These are phyloP conservation scores for Andricus grossulariae DNA, from an alignment of 1,140 invertebrate species.

Conservation along the genomic window DNA sequence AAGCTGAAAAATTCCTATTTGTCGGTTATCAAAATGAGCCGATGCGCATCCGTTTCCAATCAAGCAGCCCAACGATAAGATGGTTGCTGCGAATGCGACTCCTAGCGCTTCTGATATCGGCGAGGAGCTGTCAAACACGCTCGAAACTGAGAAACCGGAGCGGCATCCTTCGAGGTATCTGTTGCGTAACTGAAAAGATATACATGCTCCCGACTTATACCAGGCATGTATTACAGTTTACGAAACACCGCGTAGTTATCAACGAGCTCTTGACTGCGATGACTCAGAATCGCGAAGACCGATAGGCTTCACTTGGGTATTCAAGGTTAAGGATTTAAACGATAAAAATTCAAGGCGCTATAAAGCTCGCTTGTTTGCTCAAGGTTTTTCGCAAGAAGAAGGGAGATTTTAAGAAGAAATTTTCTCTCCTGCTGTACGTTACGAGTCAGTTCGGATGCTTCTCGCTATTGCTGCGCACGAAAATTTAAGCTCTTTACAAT, in stretches of 20 bases:
- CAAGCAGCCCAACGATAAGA: background rate
- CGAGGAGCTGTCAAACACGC: no score
- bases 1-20: background rate
- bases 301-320: constrained; percentile 67
- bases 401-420: constrained; percentile 67
- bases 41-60: background rate
- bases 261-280: constrained; percentile 39
- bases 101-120: no score
- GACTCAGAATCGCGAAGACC: constrained; percentile 50
- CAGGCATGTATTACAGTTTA: background rate
- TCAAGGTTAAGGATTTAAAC: constrained; percentile 58
- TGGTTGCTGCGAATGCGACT: background rate
- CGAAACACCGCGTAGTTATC: constrained; percentile 38
- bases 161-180: background rate
- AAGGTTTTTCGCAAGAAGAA: constrained; percentile 64
- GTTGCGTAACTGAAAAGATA: background rate
- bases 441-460: constrained; percentile 8
- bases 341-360: constrained; percentile 44
- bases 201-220: constrained; percentile 26
- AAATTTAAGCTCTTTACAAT: background rate
- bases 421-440: constrained; percentile 59
- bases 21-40: constrained; percentile 16
- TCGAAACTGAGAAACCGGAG: no score
- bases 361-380: constrained; percentile 69
- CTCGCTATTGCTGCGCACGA: constrained; percentile 4